Evolutionary conservation across 1,140 invertebrate genomes (phyloP), one percentile per base, ranked within the genome.

Genomic region (Dermatophagoides farinae): DNA sequence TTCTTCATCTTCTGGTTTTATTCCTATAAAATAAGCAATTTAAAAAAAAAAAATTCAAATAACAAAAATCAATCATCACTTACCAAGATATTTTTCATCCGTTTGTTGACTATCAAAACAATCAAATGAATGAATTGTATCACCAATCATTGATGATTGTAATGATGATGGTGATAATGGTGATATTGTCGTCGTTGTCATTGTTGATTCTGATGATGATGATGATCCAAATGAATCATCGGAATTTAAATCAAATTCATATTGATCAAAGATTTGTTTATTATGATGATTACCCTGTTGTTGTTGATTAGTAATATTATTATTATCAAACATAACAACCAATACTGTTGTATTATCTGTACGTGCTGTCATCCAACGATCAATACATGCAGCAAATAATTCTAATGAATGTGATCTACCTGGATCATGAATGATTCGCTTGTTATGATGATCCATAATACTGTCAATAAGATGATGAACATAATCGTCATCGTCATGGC

Each of bases 331-430:
- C 78, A 93, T 85, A 22, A 95, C 75, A 40, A 89, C 92, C 8
- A 96, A 84, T 47, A 89, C 89, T 57, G 86, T 91, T 4, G 88
- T 93, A 71, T 97, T 97, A 73, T 97, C 91, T 11, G 91, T 89
- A 68, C 84, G 79, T 79, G 87, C 86, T 18, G 69, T 66, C 46
- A 68, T 66, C 71, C 77, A 78, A 58, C 69, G 72, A 63, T 84
- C 81, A 6, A 95, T 73, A 23, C 89, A 88, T 64, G 79, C 77
- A 68, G 92, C 86, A 0, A 96, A 90, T 51, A 96, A 73, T 63
- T 82, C 81, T 6, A 46, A 62, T 20, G 18, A 11, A 50, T 39
- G 40, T 11, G 53, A 43, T 11, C 52, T 46, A n/a, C 57, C 31
- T 1, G 52, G 22, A 11, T 62, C 60, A 31, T 65, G 60, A 0